Evolutionary conservation across 2,888 invertebrate genomes (phyloP), one percentile per base, ranked within the genome.

Genomic region (Hylaea fasciaria): DNA sequence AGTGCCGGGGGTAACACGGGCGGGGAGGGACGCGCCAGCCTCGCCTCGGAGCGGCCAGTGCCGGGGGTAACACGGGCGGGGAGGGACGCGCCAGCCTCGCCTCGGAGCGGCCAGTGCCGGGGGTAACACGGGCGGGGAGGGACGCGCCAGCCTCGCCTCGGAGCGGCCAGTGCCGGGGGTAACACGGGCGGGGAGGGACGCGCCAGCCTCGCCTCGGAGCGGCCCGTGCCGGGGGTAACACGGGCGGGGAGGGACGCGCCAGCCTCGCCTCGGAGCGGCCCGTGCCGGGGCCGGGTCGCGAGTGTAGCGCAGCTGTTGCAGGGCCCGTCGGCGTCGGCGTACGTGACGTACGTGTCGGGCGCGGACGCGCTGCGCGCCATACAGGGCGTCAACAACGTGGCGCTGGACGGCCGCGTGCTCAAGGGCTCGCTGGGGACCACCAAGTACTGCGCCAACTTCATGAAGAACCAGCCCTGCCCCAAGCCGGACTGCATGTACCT

Each of bases 401-500:
- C 96, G 86, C 96, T 99, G 81, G 99, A 99, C 92, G 98, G 98
- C 48, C 94, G 99, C 78, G 96, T 97, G 76, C 95, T 99, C 76
- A 99, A 99, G 94, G 98, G 99, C 72, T 98, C 98, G 76, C 94
- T 99, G 73, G 99, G 99, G 69, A 99, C 99, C 76, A 99, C 99
- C 77, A 99, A 99, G 94, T 99, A 99, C 93, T 99, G 99, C 94
- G 99, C 99, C 86, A 98, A 99, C 93, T 99, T 99, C 91, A 97
- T 99, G 95, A 97, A 98, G 89, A 98, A 98, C 93, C 97, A 98
- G 89, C 95, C 97, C 77, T 99, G 99, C 92, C 98, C 98, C 60
- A 99, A 99, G 93, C 94, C 96, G 68, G 99, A 99, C 92, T 99
- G 99, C 94, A 99, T 99, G 99, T 99, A 99, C 93, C 94, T 99